Evolutionary conservation across 1,140 invertebrate genomes (phyloP).

Genomic region (Agrilus planipennis): DNA sequence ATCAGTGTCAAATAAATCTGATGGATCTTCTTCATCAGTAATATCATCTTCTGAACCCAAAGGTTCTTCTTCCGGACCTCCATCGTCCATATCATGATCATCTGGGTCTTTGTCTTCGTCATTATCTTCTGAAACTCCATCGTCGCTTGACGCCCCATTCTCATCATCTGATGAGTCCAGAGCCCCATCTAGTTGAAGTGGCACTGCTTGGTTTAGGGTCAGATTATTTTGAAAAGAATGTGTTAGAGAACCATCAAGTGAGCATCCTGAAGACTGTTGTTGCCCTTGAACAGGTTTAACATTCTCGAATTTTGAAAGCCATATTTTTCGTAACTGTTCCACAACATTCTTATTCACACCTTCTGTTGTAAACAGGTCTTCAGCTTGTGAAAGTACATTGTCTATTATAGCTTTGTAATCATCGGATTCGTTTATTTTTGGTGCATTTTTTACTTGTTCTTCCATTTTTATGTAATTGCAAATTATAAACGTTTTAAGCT

Average conservation of each 20-base stretch:
- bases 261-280: background rate
- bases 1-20: slow-evolving; percentile 92
- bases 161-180: slow-evolving; percentile 67
- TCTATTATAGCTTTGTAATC: background rate
- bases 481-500: too few relatives aligned
- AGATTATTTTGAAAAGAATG: slow-evolving; percentile 39
- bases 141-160: slow-evolving; percentile 59
- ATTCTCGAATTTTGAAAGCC: background rate
- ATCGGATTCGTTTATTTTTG: background rate
- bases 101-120: slow-evolving; percentile 62
- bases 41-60: slow-evolving; percentile 93
- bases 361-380: background rate
- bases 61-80: slow-evolving; percentile 65
- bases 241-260: slow-evolving; percentile 1
- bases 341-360: background rate
- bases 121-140: slow-evolving; percentile 50
- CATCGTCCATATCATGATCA: slow-evolving; percentile 61
- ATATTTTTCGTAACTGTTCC: background rate
- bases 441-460: too few relatives aligned
- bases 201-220: too few relatives aligned
- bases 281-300: background rate
- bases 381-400: background rate
- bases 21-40: slow-evolving; percentile 91
- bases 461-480: too few relatives aligned
- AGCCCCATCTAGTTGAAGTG: slow-evolving; percentile 46